Evolutionary conservation across 2,888 invertebrate genomes (phyloP), one percentile per base, ranked within the genome.

Genomic region (Herminia tarsipennalis): DNA sequence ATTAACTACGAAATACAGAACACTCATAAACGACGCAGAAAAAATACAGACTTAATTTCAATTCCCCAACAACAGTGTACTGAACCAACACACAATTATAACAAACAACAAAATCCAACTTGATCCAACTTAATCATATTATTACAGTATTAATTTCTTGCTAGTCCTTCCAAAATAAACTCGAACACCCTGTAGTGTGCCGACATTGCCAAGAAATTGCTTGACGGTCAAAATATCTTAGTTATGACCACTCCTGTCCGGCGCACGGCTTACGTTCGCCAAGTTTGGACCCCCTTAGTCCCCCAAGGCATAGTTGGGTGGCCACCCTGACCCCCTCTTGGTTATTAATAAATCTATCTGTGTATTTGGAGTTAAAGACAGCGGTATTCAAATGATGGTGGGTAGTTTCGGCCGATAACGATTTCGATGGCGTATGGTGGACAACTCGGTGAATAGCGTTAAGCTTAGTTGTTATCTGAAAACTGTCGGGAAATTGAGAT

Each of bases 151-250:
- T 77, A 82, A 84, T 84, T 80, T 70, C 55, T 55, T 66, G 70
- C 46, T 56, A 80, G 82, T 80, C 76, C 70, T 57, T 61, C 74
- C 78, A 52, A 47, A 56, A 78, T 75, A 76, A n/a, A 81, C 73
- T 70, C 73, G 49, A 78, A 75, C 90, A 88, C 60, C 85, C 88
- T 83, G 74, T 89, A 73, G 76, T 70, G 49, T 56, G 72, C 71
- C 73, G 74, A 75, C 76, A 77, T 70, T 74, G 79, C 86, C 86
- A 90, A 88, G 89, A 88, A 87, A 89, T 89, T 84, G 87, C 88
- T 82, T 84, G 88, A 86, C 88, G 87, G 88, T 88, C 91, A 89
- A 91, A 90, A 90, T 88, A 90, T 91, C 90, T 90, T 90, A 88
- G 90, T 88, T 91, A 90, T 90, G 90, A 87, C 90, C 88, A 85